Base-by-base conservation (phyloP, 2,113 vertebrate genomes). In the Leucoraja erinaceus region DNA sequence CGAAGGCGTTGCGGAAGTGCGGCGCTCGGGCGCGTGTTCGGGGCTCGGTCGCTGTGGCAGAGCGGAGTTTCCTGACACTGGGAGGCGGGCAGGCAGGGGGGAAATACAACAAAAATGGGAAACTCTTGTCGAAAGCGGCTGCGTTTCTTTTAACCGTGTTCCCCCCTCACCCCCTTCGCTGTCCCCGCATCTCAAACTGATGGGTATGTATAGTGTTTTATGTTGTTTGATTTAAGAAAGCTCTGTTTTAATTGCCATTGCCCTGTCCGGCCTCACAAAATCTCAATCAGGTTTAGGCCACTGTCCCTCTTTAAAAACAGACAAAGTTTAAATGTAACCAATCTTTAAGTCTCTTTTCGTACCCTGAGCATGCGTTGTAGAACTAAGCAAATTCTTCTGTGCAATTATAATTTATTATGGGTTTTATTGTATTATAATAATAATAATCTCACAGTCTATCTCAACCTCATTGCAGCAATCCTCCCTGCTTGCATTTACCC, bases 1-100 rank as follows among this genome's bases (percentile, higher is more conserved):
- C 83, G 83, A 88, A 88, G 83, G 28, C 5, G 12, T 31, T 63
- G 83, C 83, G 83, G 83, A 88, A 88, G 83, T 88, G 83, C 83
- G 83, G 83, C 56, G 56, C 56, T 81, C 38, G 1, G 79, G 38
- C 54, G 54, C 54, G 28, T 16, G 47, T 59, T 59, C 18, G 22
- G 63, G 20, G 25, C n/a, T 54, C 33, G 66, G 63, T 54, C 66
- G 31, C 33, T 22, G 63, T 72, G 88, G 9, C 66, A 18, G 88
- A 91, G 66, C 63, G 63, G 88, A 91, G 63, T 91, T 54, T 22
- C 66, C 66, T 72, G 16, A 33, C 68, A 10, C 6, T 14, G 77
- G 31, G 77, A 47, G 38, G 75, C 8, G 75, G 74, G 18, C 12
- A 7, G 76, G 9, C n/a, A 12, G 76, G 76, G 76, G 33, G 9